Base-by-base conservation (phyloP, 2,888 invertebrate species). In the Meganola albula region DNA sequence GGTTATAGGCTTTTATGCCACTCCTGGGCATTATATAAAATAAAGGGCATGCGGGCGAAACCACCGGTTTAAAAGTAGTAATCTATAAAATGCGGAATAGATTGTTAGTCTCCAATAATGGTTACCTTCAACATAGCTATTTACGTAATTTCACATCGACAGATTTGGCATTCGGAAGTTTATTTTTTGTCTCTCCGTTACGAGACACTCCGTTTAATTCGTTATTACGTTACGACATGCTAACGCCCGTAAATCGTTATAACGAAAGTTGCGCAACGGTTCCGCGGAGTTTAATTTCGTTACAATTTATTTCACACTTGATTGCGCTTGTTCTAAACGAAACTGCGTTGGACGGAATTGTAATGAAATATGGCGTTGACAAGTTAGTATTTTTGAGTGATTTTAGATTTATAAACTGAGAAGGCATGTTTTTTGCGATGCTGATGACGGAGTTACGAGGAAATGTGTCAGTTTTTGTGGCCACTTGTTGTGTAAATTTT, bases 281-380 rank as follows among this genome's bases (percentile, higher is more conserved):
- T n/a, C n/a, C 43, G 43, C 41, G 40, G 39, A 48, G 41, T 62
- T 61, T 64, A 67, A 68, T 73, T 72, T 70, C 58, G 60, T 64
- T 62, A 61, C 50, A 66, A 62, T 65, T 72, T 71, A 79, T 78
- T 78, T 76, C 70, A 76, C 76, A 72, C 64, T 62, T 65, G 61
- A 73, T 59, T 64, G 66, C 42, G 35, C n/a, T 59, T 56, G 37
- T 34, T 27, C 31, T 44, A 55, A 49, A 48, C 36, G 41, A 31
- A 34, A 25, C 37, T 34, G 25, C 25, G 22, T 38, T 31, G 12
- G 31, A 20, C 28, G 25, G 20, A 32, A 36, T 36, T 37, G 24
- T 37, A 33, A 36, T 36, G 34, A 43, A 49, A 40, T 29, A 33
- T 30, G 20, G 14, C 13, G 20, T 39, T 50, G 35, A 3, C 35